Conservation (phyloP, 2,113 vertebrate species). For the Cochlearius cochlearius region DNA sequence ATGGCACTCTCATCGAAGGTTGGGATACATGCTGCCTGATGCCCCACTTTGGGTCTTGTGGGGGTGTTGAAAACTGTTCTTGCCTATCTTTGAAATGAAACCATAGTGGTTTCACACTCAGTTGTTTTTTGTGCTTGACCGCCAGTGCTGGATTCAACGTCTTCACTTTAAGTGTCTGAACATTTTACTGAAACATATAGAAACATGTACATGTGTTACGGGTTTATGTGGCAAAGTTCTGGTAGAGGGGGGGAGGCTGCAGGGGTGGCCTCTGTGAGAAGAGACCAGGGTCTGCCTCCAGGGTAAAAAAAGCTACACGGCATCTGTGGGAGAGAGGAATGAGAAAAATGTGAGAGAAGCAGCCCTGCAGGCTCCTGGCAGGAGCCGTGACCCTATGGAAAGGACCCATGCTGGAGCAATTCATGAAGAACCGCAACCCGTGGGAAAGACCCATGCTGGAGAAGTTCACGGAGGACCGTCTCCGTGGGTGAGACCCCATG, state of each 20-base stretch:
- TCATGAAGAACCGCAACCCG: neutral
- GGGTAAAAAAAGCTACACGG: neutral
- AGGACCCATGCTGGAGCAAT: no score
- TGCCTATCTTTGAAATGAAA: neutral
- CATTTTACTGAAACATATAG: neutral
- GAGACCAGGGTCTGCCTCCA: neutral
- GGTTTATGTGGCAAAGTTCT: neutral
- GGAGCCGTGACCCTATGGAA: neutral
- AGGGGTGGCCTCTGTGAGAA: neutral
- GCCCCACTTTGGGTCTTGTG: neutral
- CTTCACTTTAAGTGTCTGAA: neutral
- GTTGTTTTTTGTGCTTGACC: neutral
- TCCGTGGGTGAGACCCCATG: accelerated
- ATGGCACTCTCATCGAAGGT: neutral
- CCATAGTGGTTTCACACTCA: neutral
- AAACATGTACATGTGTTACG: neutral
- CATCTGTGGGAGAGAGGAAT: neutral
- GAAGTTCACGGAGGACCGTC: neutral
- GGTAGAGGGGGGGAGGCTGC: neutral
- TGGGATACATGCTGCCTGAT: neutral
- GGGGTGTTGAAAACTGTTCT: neutral
- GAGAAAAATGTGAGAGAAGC: neutral
- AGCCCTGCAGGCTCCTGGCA: neutral
- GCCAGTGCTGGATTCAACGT: neutral
- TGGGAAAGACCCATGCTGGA: neutral